Base-by-base conservation (phyloP, 2,888 invertebrate genomes). In the Erebia palarica region DNA sequence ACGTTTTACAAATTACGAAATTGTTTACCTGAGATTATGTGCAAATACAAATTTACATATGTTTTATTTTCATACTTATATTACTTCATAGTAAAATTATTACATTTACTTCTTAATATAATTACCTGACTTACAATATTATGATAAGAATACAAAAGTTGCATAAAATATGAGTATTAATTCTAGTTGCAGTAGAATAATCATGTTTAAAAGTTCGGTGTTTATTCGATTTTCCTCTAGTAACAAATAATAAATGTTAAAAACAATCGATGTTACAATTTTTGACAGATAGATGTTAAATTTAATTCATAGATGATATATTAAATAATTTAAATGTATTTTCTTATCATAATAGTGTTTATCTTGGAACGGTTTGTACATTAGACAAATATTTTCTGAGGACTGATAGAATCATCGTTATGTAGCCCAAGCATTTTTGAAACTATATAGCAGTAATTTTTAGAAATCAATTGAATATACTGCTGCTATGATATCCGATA, bases 21-120 rank as follows among this genome's bases (percentile, higher is more conserved):
- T 66, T 71, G 36, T 74, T 68, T 75, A 77, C 75, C 77, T 78
- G 75, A 76, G 70, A 75, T 71, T 74, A 74, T 75, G 77, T 76
- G 66, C 75, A 74, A 77, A 76, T 57, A 42, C 73, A 63, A 27
- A 74, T 51, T 57, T 51, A 51, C 9, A n/a, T 8, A 53, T 53
- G 5, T 10, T 16, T 9, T 53, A 16, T 53, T 53, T 18, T 53
- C 10, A 16, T 51, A 51, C n/a, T 27, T 27, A 16, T 8, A 16
- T n/a, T 16, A 53, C 18, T 16, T 13, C 7, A 49, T 53, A 16
- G 16, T 9, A 53, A 53, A 16, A 16, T 16, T 16, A 53, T 53
- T 18, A 16, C 53, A n/a, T 53, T 18, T 16, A 53, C 53, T 16
- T n/a, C 16, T 16, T 16, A 53, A 7, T 16, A 8, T 16, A 16